phyloP scores from a whole-genome alignment of 2,888 invertebrate genomes.

The Epirrhoe tristata region DNA sequence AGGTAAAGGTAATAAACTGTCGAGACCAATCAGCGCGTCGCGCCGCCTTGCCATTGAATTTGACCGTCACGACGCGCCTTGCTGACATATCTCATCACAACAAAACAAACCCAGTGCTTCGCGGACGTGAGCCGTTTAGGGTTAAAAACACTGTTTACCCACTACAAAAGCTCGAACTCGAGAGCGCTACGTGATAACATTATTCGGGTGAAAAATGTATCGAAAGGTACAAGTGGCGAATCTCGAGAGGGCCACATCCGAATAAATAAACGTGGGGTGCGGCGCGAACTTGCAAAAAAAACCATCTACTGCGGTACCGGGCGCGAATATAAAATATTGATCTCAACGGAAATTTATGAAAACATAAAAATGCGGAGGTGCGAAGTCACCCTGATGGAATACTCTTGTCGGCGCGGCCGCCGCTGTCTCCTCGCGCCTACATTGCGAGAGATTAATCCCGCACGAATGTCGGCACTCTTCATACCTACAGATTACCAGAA shows the following conservation, averaged over 20 bases:
- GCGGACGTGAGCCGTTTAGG: constrained; percentile 46
- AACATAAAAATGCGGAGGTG: constrained; percentile 79
- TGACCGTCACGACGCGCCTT: constrained; percentile 48
- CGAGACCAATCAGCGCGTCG: constrained; percentile 60
- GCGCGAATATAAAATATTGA: constrained; percentile 82
- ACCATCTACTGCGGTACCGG: constrained; percentile 66
- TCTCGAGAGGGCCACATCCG: constrained; percentile 68
- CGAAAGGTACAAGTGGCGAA: constrained; percentile 72
- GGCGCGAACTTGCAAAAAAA: constrained; percentile 67
- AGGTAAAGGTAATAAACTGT: constrained; percentile 61
- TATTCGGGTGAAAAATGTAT: constrained; percentile 77
- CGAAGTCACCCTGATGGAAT: constrained; percentile 69
- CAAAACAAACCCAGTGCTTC: constrained; percentile 27
- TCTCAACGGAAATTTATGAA: constrained; percentile 81
- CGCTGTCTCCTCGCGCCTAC: constrained; percentile 49
- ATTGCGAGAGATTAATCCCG: constrained; percentile 53
- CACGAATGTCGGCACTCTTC: constrained; percentile 48
- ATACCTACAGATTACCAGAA: constrained; percentile 49
- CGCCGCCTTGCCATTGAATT: constrained; percentile 55
- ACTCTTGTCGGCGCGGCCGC: constrained; percentile 62
- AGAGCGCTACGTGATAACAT: constrained; percentile 71
- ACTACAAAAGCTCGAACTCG: constrained; percentile 49
- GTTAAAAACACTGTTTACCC: constrained; percentile 47
- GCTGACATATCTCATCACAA: constrained; percentile 48
- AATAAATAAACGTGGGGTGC: constrained; percentile 66